Evolutionary conservation across 2,888 invertebrate genomes (phyloP), one percentile per base, ranked within the genome.

Genomic region (Trachelus tabidus): DNA sequence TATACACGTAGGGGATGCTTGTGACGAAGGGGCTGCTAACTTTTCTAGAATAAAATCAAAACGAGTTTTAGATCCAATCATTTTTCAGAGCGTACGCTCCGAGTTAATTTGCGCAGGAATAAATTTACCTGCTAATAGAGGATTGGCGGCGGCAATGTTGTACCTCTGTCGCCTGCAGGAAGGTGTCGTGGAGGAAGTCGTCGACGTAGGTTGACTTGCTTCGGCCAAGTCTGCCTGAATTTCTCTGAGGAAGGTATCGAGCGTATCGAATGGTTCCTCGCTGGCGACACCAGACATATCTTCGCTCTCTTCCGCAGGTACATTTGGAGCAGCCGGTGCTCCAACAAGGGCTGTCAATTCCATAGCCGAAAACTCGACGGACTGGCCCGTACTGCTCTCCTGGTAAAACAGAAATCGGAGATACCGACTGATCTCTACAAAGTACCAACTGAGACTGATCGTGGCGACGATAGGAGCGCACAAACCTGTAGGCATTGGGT

Each of bases 101-200:
- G 6, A 40, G 15, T 6, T 15, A 40, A 40, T 40, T 6, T 40
- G 40, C 15, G 6, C 15, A 40, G 40, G 40, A 40, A 40, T 40
- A 40, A 81, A 84, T 87, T 95, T 95, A 93, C 97, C 97, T 85
- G 97, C 97, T 81, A 97, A 93, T 83, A 97, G 92, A 30, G 97
- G 97, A 92, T 97, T 97, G 74, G 96, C 96, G 15, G 97, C 97
- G 37, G 96, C 96, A 83, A 97, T 96, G 84, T 96, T 96, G 90
- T 95, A 96, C 90, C 95, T 92, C 85, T 94, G 94, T 87, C 93
- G 93, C 87, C 93, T 93, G 81, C 93, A 93, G 89, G 78, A 92
- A 92, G 77, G 92, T 91, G 80, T 90, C 92, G 85, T 92, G 92
- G 90, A 92, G 91, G 91, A 93, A 90, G 87, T 93, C 91, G 89